Evolutionary conservation across 35 echinoderm and acorn worm genomes (phyloP).

Genomic region (Lytechinus pictus): DNA sequence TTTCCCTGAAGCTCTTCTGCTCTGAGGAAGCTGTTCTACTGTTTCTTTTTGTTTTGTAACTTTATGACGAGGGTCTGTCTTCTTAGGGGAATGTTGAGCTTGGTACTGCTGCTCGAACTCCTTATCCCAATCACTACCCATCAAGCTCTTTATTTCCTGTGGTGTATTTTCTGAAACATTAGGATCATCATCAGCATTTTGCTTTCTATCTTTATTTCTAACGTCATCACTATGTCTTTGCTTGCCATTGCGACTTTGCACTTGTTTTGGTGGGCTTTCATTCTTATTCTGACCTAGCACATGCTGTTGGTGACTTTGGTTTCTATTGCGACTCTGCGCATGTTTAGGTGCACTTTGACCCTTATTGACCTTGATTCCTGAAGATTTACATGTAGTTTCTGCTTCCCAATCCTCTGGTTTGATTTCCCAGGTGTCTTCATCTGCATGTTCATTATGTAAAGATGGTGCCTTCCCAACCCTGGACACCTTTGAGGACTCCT

Average conservation of each 20-base stretch:
- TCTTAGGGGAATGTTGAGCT: background rate
- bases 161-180: background rate
- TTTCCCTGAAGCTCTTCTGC: background rate
- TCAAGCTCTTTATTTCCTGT: background rate
- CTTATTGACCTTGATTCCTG: background rate
- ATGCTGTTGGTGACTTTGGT: background rate
- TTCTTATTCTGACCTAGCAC: background rate
- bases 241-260: background rate
- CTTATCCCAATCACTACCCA: constrained; percentile 33
- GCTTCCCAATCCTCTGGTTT: constrained; percentile 40
- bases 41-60: background rate
- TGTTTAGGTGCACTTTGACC: background rate
- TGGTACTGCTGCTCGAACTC: constrained; percentile 2
- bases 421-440: constrained; percentile 28
- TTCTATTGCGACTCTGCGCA: background rate
- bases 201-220: background rate
- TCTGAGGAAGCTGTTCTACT: background rate
- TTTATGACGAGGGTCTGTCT: background rate
- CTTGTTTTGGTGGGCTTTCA: background rate
- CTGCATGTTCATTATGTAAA: background rate
- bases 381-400: background rate
- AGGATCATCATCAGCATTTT: background rate
- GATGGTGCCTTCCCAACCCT: background rate
- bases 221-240: background rate
- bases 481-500: background rate